phyloP scores from a whole-genome alignment of 2,797 vertebrate genomes.

The Thaleichthys pacificus region DNA sequence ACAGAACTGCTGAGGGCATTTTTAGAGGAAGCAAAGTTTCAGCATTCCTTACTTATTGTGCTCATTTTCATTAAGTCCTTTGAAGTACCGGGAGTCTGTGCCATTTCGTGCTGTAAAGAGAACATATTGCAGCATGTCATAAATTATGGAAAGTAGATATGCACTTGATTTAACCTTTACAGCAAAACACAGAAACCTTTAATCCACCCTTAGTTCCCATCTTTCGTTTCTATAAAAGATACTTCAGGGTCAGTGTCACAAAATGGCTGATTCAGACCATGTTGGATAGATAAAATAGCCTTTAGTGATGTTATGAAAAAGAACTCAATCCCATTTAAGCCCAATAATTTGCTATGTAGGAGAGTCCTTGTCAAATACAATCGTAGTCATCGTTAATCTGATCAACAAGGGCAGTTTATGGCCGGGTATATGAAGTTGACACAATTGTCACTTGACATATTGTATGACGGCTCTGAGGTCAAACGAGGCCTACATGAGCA shows the following conservation, averaged over 20 bases:
- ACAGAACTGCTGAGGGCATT: slow-evolving; percentile 34
- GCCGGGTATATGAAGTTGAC: slow-evolving; percentile 45
- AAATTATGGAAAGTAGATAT: slow-evolving; percentile 45
- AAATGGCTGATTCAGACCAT: slow-evolving; percentile 32
- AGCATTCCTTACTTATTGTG: slow-evolving; percentile 3
- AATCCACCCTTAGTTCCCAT: slow-evolving; percentile 39
- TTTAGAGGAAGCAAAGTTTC: slow-evolving; percentile 28
- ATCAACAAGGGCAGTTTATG: slow-evolving; percentile 55
- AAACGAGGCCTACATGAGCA: slow-evolving; percentile 15
- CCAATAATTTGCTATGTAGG: slow-evolving; percentile 66
- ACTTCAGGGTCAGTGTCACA: slow-evolving; percentile 28
- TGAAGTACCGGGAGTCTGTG: slow-evolving; percentile 25
- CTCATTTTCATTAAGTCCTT: slow-evolving; percentile 32
- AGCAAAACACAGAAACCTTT: slow-evolving; percentile 33
- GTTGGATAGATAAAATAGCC: slow-evolving; percentile 65
- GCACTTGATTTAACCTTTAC: slow-evolving; percentile 47
- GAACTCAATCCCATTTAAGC: slow-evolving; percentile 56
- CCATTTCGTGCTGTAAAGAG: slow-evolving; percentile 21
- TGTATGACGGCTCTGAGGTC: slow-evolving; percentile 30
- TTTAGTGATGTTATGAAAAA: slow-evolving; percentile 61
- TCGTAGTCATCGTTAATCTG: slow-evolving; percentile 64
- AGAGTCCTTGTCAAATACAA: slow-evolving; percentile 65
- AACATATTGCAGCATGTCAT: slow-evolving; percentile 15
- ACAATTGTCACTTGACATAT: slow-evolving; percentile 40
- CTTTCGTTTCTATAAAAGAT: slow-evolving; percentile 17